Base-by-base conservation (phyloP, 2,113 vertebrate genomes). In the Meriones unguiculatus region DNA sequence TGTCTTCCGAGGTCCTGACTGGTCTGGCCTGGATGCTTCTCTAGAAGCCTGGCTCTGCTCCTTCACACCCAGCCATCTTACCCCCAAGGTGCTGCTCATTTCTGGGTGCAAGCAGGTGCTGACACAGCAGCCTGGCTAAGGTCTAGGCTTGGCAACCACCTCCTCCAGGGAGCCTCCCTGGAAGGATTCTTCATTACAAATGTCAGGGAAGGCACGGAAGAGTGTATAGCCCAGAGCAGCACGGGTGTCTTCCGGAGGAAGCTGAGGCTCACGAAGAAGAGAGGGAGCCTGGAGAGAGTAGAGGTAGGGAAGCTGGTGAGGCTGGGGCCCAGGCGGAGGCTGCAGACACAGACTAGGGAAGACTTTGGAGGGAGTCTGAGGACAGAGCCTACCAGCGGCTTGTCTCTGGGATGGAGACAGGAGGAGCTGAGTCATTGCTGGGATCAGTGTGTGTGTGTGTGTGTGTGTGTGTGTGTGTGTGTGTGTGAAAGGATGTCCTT, bases 401-500 rank as follows among this genome's bases (percentile, higher is more conserved):
- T n/a, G 73, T 5, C 11, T 2, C 2, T 11, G 64, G 84, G 52
- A 84, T 92, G 30, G 4, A 54, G 54, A 28, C n/a, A n/a, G 89
- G 78, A 52, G 28, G 62, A 59, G 38, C 20, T 52, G 18, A 69
- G 70, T n/a, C 18, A 75, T 52, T 1, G n/a, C 30, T 22, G 10
- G 9, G 4, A 64, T 50, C 46, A 46, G 3, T 46, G 46, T 46
- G 46, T 5, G 46, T 46, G 46, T 5, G 46, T 46, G 46, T 5
- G 46, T 46, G 46, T 5, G 46, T 46, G 46, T 46, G 46, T 46
- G 46, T 46, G 46, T 46, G 46, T 46, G 46, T 46, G 46, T 46
- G 46, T 7, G 54, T 5, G 38, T 0, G 2, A 57, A 0, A 28
- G 69, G 12, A 20, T 2, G 4, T 28, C 8, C 0, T 12, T 30